Base-by-base conservation (phyloP, 1,140 invertebrate genomes). In the Penaeus indicus region DNA sequence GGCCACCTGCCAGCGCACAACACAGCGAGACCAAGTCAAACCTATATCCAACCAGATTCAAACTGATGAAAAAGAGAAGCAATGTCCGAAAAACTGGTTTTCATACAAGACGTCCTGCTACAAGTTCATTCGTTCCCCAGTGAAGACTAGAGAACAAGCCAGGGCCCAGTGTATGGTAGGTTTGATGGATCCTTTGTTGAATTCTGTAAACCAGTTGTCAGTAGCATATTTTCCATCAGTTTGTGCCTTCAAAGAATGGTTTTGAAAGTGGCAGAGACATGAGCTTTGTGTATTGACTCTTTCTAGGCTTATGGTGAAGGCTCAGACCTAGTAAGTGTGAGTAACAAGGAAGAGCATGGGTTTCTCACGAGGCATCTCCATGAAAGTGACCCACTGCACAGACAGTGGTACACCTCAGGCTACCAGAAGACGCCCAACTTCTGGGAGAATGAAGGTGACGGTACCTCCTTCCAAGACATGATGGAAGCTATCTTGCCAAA, bases 381-480 rank as follows among this genome's bases (percentile, higher is more conserved):
- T 91, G 93, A 94, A 91, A 94, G 96, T 90, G 97, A 98, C 94
- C 97, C 97, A 38, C 96, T 97, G 89, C 96, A 97, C 92, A 94
- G 96, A 79, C 94, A 95, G n/a, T 98, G 97, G 96, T 98, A 97
- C 90, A 96, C 96, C 42, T 96, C 96, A 32, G 95, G 95, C 3
- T 94, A 94, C 72, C 96, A 97, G 92, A 94, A 95, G 78, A 94
- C 95, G 1, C 95, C 95, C 8, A 96, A 95, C 75, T 95, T 95
- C 88, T 98, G 97, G 97, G 93, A 95, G 0, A 98, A 98, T 93
- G 96, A 97, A 91, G 94, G 92, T n/a, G 97, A 98, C 93, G 95
- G 95, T 38, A 94, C 95, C 18, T 95, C 96, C 84, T 92, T 98
- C 32, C 92, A 94, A 63, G 96, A 96, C 90, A 94, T 97, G 92